phyloP scores from a whole-genome alignment of 2,113 vertebrate species.

The Chunga burmeisteri region DNA sequence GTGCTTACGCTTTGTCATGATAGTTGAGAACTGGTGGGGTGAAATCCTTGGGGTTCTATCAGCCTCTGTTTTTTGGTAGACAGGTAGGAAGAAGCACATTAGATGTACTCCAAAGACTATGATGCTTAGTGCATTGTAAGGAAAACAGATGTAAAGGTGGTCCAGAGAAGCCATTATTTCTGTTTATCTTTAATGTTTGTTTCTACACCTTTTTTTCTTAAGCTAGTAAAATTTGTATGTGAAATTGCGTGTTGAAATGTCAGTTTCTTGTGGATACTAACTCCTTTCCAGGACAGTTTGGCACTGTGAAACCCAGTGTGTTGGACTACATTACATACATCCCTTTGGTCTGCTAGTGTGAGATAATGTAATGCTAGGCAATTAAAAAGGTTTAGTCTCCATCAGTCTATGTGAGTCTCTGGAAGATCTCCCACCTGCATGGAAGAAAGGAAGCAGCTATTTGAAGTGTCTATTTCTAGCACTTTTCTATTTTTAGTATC shows the following conservation, averaged over 20 bases:
- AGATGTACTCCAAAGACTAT: background rate
- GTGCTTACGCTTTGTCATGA: background rate
- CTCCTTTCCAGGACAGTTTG: background rate
- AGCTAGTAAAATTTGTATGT: accelerated
- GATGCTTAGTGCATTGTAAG: background rate
- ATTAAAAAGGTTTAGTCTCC: background rate
- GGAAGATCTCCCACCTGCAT: background rate
- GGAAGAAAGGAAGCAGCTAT: background rate
- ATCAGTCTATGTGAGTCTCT: background rate
- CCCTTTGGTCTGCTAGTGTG: background rate
- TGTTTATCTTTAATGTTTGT: background rate
- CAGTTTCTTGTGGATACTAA: background rate
- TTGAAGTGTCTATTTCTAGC: background rate
- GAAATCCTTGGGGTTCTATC: background rate
- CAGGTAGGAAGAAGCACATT: background rate
- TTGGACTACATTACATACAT: accelerated
- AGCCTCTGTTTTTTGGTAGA: background rate
- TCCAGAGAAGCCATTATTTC: background rate
- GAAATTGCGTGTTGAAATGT: background rate
- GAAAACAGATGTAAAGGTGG: background rate
- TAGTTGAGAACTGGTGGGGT: background rate
- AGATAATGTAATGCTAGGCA: background rate
- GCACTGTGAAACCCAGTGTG: background rate
- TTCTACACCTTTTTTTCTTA: background rate
- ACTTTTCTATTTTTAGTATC: background rate